Percentiles rank a stretch among this genome's conserved stretches.
These are phyloP conservation scores for Adela reaumurella DNA, from an alignment of 2,888 invertebrate genomes.

Conservation along the genomic window DNA sequence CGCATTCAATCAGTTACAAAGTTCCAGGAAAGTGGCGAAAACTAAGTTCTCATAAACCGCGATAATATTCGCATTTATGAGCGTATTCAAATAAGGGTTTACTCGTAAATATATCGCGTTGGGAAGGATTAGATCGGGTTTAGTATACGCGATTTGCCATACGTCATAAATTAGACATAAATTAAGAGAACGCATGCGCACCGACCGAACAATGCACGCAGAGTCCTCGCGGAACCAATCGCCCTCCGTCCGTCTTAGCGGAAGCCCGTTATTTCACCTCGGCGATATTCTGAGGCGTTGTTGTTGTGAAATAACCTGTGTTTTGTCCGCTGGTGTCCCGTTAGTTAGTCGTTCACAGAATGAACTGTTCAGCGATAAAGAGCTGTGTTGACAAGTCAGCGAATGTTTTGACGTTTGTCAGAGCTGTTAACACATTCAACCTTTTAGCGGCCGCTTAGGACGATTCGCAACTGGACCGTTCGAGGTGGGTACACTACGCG, in stretches of 20 bases:
- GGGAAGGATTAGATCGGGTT: constrained; percentile 53
- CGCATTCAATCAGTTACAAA: not conserved
- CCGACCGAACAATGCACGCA: not conserved
- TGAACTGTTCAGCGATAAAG: no score
- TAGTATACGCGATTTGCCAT: constrained; percentile 40
- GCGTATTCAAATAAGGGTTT: not conserved
- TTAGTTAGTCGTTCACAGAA: no score
- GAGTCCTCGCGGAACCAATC: not conserved
- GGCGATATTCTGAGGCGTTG: not conserved
- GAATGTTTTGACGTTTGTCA: no score
- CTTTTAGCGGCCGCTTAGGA: no score
- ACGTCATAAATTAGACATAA: constrained; percentile 46
- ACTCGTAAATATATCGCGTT: constrained; percentile 54
- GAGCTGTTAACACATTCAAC: no score
- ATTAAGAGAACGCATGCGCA: constrained; percentile 5
- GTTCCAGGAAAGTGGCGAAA: not conserved
- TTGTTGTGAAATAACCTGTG: not conserved
- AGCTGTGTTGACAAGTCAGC: no score
- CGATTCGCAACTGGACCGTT: no score
- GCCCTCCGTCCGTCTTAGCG: not conserved
- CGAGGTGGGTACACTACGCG: no score
- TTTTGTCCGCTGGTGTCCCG: not conserved
- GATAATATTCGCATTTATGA: not conserved
- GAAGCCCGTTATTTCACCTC: not conserved
- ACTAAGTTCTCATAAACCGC: no score